Evolutionary conservation across 2,888 invertebrate genomes (phyloP), one percentile per base, ranked within the genome.

Genomic region (Drosophila fulvimacula): DNA sequence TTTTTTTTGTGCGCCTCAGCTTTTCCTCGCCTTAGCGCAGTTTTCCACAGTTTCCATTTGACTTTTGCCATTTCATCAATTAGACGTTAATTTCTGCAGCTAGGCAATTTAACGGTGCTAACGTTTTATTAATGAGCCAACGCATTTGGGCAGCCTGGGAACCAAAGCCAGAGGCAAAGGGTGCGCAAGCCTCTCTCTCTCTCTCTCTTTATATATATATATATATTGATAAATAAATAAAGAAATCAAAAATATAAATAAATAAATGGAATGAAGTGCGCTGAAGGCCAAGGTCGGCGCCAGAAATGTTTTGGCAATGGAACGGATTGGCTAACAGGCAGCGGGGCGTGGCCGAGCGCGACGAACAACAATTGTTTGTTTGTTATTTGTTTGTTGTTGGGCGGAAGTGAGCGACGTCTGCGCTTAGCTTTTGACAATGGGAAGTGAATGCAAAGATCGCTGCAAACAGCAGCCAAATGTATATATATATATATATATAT

Each of bases 61-160:
- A 63, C 64, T 75, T 78, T 69, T 69, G 73, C 69, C 73, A 72
- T 76, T 81, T 87, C 85, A 79, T 84, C 87, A 88, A 88, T 87
- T 86, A 87, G 86, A 78, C 87, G 82, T 87, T 87, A 84, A 84
- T 84, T 84, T 84, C 82, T 75, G 66, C 69, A 61, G 69, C 65
- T 49, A 64, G 27, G 76, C 71, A 73, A 69, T 66, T 76, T 85
- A 82, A 81, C 83, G 80, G 81, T 82, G 82, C 81, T 82, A 84
- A 82, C 82, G 85, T 66, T 82, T 83, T 79, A 81, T 82, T 83
- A 83, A 83, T 83, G 85, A 75, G 85, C 71, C 60, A 81, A 82
- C 69, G 69, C 82, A 82, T 81, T 83, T 79, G 81, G 65, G 56
- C 48, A 48, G 61, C 82, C 83, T 83, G 83, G 82, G 83, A 82